Evolutionary conservation across 2,113 vertebrate genomes (phyloP), one percentile per base, ranked within the genome.

Genomic region (Mugil cephalus): DNA sequence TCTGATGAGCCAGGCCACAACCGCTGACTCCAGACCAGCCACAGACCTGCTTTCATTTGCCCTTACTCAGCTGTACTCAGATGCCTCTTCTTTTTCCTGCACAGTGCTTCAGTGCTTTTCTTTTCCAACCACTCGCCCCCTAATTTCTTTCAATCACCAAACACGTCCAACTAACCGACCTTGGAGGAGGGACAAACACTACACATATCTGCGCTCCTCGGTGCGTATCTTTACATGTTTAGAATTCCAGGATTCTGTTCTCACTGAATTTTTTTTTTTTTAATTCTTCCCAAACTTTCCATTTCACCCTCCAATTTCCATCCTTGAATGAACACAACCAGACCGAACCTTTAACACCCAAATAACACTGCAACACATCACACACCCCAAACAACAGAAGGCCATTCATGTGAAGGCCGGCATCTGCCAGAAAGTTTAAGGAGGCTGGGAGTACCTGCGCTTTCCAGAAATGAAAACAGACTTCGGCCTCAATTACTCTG

Each of bases 391-490:
- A 79, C 39, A 79, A 59, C 73, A 83, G 54, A 81, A 79, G 75
- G 60, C 21, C 52, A 19, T 10, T 55, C 47, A 36, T 6, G 39
- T 0, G 12, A 70, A 69, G 74, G 76, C 64, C 65, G 30, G 64
- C 80, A 77, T 79, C 84, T 86, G 81, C 59, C 18, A 48, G 52
- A 80, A 10, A 78, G 77, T 78, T 80, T 75, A 58, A 59, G 56
- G 55, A 36, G 35, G 24, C 62, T 63, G 52, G 48, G 58, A 77
- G 56, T 64, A 46, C 76, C 24, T 68, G 72, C 18, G 38, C 51
- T 43, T 77, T 68, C 51, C 30, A 65, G 19, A 24, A 47, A 74
- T 40, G 9, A 43, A 64, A 79, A 72, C 53, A 73, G 8, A 53
- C 4, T 14, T 53, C 14, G 10, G 24, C 12, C 74, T 67, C 34